These are phyloP conservation scores for Diaperis boleti DNA, from an alignment of 2,888 invertebrate species.

Conservation along the genomic window DNA sequence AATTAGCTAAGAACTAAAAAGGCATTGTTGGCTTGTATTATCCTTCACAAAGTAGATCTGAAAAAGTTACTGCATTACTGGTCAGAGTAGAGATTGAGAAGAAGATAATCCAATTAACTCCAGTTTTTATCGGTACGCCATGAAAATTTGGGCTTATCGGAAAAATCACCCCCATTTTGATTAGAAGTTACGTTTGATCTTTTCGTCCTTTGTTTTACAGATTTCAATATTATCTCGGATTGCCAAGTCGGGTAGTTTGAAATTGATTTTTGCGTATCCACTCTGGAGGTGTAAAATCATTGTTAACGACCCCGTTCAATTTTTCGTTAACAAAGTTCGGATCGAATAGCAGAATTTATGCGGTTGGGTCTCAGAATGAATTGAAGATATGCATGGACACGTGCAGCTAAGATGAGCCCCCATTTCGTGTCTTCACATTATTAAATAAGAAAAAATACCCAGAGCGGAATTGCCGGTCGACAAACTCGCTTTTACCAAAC, in stretches of 20 bases:
- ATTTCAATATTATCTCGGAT: conserved; percentile 3
- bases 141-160: background rate
- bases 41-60: conserved; percentile 1
- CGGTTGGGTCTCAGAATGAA: conserved; percentile 14
- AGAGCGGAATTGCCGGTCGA: background rate
- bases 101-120: conserved; percentile 16
- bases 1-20: conserved; percentile 12
- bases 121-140: conserved; percentile 5
- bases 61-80: background rate
- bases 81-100: background rate
- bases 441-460: background rate
- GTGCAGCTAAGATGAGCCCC: conserved; percentile 15
- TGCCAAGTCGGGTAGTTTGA: conserved; percentile 8
- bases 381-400: conserved; percentile 27
- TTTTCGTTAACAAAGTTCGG: conserved; percentile 29
- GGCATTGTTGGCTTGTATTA: conserved; percentile 6
- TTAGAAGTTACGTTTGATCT: conserved; percentile 15
- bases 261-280: conserved; percentile 9
- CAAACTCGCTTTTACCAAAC: conserved; percentile 11
- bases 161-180: conserved; percentile 12
- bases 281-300: conserved; percentile 2
- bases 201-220: conserved; percentile 19
- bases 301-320: conserved; percentile 27
- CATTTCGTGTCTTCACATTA: conserved; percentile 4
- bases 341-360: conserved; percentile 17